A percentile compares a stretch with the other conserved stretches of the same genome.
Conservation (phyloP, 2,113 vertebrate species). For the Rhinoptilus africanus region DNA sequence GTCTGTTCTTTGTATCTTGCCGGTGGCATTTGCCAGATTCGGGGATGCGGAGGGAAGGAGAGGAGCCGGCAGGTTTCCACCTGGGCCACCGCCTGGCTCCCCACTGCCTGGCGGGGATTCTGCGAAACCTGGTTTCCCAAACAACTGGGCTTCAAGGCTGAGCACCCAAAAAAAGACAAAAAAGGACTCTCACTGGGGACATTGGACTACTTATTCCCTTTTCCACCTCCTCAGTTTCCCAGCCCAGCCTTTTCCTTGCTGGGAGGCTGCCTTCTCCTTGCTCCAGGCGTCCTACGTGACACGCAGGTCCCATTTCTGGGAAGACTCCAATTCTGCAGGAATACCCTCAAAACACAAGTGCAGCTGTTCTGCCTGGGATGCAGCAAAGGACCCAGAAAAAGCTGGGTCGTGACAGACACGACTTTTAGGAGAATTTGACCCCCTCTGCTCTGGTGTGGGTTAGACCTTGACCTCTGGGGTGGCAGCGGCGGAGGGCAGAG, state of each 20-base stretch:
- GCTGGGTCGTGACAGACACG: fast-evolving
- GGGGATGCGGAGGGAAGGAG: not conserved
- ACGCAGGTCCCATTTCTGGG: not conserved
- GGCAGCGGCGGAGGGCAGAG: not conserved
- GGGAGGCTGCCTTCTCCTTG: not conserved
- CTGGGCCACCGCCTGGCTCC: not conserved
- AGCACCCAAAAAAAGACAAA: not conserved
- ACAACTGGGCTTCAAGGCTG: not conserved
- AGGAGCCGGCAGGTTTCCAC: not conserved
- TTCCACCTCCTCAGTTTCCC: fast-evolving
- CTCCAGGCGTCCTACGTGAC: not conserved
- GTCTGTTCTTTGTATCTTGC: not conserved
- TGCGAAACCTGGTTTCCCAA: not conserved
- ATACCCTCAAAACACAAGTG: not conserved
- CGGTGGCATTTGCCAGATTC: not conserved
- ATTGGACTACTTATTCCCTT: not conserved
- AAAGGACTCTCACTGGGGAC: too few species aligned
- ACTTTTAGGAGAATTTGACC: not conserved
- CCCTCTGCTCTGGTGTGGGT: not conserved
- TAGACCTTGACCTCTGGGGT: not conserved
- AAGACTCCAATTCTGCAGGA: not conserved
- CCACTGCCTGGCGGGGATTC: not conserved
- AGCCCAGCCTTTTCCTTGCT: not conserved
- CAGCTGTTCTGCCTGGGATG: not conserved
- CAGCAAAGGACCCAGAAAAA: not conserved